Base-by-base conservation (phyloP, 2,888 invertebrate genomes). In the Hydrotaea cyrtoneurina region DNA sequence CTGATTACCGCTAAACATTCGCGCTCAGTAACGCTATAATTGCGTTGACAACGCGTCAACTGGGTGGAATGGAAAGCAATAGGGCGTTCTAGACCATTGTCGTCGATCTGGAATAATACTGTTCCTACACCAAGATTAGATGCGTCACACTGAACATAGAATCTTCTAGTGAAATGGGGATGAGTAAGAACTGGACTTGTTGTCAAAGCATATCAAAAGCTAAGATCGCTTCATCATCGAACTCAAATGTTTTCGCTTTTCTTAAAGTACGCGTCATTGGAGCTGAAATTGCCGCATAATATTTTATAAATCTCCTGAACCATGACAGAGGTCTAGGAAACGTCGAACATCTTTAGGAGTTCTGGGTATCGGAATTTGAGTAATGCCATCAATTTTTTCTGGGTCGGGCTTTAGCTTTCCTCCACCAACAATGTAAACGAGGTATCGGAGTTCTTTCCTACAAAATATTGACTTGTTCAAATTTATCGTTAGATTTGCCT, bases 321-420 rank as follows among this genome's bases (percentile, higher is more conserved):
- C 86, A 87, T 0, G 83, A 83, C 0, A 85, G 72, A 59, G 86
- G 80, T 1, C 87, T 86, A 36, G 86, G 62, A 87, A 86, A 43
- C 86, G 26, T 0, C 86, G 74, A 0, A 87, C 53, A 26, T 86
- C 82, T n/a, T 77, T 72, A 0, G 72, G 15, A 4, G 43, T 71
- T n/a, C 53, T 86, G 0, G 86, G 86, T 11, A 62, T 39, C 0
- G 81, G 82, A 77, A 80, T 82, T 7, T 80, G 43, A 0, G 17
- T 69, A 0, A 84, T 77, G 0, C 77, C 77, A 2, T 59, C 43
- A 1, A 86, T 69, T 21, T 86, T 86, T 0, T 69, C 79, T 0
- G 86, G 78, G 36, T 86, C 86, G 7, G 82, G 23, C 19, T 72
- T 75, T 0, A 86, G 17, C 3, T 53, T 78, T 11, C 86, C 86